A percentile compares a stretch with the other conserved stretches of the same genome.
These are phyloP conservation scores for Nephrotoma flavescens DNA, from an alignment of 2,888 invertebrate genomes.

Conservation along the genomic window DNA sequence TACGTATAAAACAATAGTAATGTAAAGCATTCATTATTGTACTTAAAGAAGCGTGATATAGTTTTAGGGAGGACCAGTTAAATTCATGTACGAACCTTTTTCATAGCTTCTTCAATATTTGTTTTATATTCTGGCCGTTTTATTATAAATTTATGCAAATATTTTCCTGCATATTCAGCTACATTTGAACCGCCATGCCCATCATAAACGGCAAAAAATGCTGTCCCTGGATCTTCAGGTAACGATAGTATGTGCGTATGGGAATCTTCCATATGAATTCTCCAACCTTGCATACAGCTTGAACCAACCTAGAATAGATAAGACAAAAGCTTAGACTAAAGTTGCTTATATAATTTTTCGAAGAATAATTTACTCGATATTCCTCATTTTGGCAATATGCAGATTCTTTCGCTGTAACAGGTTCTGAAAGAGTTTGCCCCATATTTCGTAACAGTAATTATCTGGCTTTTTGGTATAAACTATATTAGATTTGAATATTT, in stretches of 20 bases:
- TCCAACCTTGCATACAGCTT: constrained; percentile 99
- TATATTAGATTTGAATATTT: neutral
- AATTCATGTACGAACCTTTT: constrained; percentile 40
- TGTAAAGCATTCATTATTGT: no score
- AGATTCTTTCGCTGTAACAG: constrained; percentile 80
- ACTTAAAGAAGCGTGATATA: no score
- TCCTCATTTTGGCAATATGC: constrained; percentile 60
- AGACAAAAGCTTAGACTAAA: neutral
- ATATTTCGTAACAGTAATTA: constrained; percentile 34
- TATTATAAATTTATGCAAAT: constrained; percentile 84
- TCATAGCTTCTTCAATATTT: constrained; percentile 70
- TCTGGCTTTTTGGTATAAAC: neutral
- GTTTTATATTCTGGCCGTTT: constrained; percentile 68
- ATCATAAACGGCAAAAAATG: constrained; percentile 92
- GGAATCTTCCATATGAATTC: constrained; percentile 97
- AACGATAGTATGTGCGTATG: constrained; percentile 90
- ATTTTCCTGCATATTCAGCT: constrained; percentile 88
- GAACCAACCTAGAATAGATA: constrained; percentile 57
- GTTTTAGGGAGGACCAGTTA: no score
- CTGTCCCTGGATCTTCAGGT: constrained; percentile 82
- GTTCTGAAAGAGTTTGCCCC: constrained; percentile 97
- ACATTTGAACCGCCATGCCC: constrained; percentile 62
- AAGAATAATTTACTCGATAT: constrained; percentile 26
- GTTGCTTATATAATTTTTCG: neutral
- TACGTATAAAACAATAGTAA: no score